A percentile compares a stretch with the other conserved stretches of the same genome.
Evolutionary conservation across 2,113 vertebrate genomes (phyloP).

Genomic region (Tachycineta bicolor): DNA sequence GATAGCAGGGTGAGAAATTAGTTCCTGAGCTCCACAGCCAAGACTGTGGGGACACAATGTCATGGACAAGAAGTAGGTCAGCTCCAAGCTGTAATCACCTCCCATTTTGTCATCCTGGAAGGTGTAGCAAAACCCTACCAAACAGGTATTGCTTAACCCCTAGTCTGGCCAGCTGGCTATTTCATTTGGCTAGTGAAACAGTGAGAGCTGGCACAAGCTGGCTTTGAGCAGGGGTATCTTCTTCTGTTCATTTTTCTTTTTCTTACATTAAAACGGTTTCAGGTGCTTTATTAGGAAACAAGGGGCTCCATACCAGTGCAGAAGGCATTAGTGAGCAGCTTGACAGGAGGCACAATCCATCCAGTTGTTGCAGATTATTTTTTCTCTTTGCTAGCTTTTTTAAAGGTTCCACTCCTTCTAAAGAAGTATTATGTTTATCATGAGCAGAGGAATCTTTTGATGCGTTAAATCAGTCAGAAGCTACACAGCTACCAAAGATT

Average conservation of each 20-base stretch:
- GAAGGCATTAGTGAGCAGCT: background rate
- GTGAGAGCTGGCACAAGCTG: background rate
- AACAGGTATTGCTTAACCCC: background rate
- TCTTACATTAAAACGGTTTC: background rate
- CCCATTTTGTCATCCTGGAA: background rate
- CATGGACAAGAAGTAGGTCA: background rate
- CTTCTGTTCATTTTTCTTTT: background rate
- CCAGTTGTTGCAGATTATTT: background rate
- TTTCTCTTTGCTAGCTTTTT: background rate
- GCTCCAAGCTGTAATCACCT: background rate
- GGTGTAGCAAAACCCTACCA: background rate
- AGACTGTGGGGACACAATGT: background rate
- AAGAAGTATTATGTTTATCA: background rate
- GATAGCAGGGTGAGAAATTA: background rate
- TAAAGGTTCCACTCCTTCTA: background rate
- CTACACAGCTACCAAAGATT: background rate
- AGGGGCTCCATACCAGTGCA: background rate
- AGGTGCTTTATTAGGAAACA: background rate
- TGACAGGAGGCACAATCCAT: background rate
- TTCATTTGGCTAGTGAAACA: background rate
- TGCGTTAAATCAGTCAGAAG: background rate
- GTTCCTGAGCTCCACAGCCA: background rate
- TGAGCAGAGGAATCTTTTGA: background rate
- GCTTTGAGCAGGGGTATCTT: background rate
- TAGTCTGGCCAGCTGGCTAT: background rate